Conservation (phyloP, 2,888 invertebrate genomes). For the Melitaea athalia region DNA sequence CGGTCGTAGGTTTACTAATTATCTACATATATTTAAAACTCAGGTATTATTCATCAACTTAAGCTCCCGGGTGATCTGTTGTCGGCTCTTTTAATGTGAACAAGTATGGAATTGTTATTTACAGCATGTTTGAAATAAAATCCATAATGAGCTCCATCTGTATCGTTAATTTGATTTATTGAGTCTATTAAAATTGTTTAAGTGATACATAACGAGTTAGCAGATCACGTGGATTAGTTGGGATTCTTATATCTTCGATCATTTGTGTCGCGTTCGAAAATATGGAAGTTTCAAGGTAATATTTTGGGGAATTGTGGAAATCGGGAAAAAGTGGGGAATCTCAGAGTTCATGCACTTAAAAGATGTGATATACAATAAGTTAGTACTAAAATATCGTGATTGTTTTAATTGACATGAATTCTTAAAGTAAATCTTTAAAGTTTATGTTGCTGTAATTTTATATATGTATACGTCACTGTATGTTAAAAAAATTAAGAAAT, state of each 20-base stretch:
- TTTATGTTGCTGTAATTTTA: too few species aligned
- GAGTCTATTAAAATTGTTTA: conserved; percentile 4
- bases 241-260: conserved; percentile 12
- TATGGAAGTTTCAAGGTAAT: not conserved
- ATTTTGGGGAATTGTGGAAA: too few species aligned
- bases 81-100: conserved; percentile 30
- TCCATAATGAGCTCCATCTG: conserved; percentile 17
- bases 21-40: not conserved
- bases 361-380: too few species aligned
- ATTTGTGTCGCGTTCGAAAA: not conserved
- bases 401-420: too few species aligned
- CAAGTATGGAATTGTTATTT: conserved; percentile 22
- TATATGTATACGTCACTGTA: too few species aligned
- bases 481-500: too few species aligned
- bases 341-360: too few species aligned
- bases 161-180: conserved; percentile 24
- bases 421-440: too few species aligned
- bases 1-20: not conserved
- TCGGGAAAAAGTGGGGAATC: too few species aligned
- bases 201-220: not conserved
- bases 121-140: conserved; percentile 14
- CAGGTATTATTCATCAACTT: conserved; percentile 19
- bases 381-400: too few species aligned
- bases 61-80: conserved; percentile 14
- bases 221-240: conserved; percentile 8